Conservation (phyloP, 2,113 vertebrate species). For the Paradisaea rubra region DNA sequence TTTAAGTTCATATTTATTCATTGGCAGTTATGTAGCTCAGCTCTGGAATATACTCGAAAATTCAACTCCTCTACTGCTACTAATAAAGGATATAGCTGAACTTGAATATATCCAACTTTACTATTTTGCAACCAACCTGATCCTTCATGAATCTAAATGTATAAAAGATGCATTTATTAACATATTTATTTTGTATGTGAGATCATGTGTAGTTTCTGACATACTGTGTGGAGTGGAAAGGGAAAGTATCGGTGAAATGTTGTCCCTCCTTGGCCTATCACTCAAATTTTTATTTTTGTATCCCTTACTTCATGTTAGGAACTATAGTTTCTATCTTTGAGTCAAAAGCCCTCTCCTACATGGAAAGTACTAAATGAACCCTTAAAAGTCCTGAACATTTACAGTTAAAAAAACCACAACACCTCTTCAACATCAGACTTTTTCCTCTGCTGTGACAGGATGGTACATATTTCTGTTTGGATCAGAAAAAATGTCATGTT, state of each 20-base stretch:
- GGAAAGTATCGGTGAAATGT: background rate
- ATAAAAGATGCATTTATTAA: background rate
- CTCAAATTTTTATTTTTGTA: background rate
- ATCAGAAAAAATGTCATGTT: background rate
- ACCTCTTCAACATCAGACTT: background rate
- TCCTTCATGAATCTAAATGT: background rate
- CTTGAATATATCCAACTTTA: background rate
- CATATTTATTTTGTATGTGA: background rate
- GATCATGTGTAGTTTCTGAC: background rate
- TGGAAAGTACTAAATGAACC: background rate
- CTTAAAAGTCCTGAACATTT: background rate
- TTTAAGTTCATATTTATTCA: background rate
- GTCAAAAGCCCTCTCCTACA: background rate
- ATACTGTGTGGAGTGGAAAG: background rate
- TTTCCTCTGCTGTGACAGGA: background rate
- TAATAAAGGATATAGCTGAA: background rate
- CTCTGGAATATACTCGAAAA: background rate
- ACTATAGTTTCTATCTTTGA: background rate
- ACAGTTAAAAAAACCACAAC: accelerated
- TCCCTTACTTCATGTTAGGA: background rate
- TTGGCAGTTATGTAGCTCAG: background rate
- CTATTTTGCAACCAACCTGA: background rate
- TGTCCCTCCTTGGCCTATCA: background rate
- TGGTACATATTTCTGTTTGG: background rate
- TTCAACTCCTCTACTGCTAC: background rate